Conservation (phyloP, 2,888 invertebrate genomes). For the Acleris sparsana region DNA sequence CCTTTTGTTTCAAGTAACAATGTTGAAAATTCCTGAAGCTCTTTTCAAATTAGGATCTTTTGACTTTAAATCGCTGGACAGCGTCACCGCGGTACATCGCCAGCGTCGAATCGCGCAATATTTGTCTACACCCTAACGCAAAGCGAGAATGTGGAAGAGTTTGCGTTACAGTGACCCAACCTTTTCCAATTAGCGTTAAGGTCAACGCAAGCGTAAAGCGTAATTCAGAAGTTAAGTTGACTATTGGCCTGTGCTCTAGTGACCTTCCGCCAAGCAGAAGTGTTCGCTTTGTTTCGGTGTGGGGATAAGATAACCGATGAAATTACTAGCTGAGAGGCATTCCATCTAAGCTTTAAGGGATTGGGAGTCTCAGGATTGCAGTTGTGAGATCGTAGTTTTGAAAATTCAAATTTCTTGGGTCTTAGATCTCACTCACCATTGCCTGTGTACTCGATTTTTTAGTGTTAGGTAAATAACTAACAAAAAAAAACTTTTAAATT, state of each 20-base stretch:
- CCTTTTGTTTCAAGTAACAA: neutral
- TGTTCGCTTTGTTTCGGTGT: too few species aligned
- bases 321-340: too few species aligned
- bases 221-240: slow-evolving; percentile 12
- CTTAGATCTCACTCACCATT: too few species aligned
- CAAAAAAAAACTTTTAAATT: too few species aligned
- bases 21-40: neutral
- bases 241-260: neutral
- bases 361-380: too few species aligned
- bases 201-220: slow-evolving; percentile 12
- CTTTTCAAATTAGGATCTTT: neutral
- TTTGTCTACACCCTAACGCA: slow-evolving; percentile 22
- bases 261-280: too few species aligned
- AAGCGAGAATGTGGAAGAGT: slow-evolving; percentile 6
- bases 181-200: slow-evolving; percentile 25
- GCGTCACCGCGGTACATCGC: slow-evolving; percentile 4
- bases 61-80: neutral
- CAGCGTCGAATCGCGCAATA: slow-evolving; percentile 14
- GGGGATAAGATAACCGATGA: too few species aligned
- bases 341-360: too few species aligned
- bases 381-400: too few species aligned
- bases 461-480: too few species aligned
- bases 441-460: too few species aligned
- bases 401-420: too few species aligned
- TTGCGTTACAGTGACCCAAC: slow-evolving; percentile 12